Base-by-base conservation (phyloP, 92 coral and sea anemone species). In the Paramuricea clavata region DNA sequence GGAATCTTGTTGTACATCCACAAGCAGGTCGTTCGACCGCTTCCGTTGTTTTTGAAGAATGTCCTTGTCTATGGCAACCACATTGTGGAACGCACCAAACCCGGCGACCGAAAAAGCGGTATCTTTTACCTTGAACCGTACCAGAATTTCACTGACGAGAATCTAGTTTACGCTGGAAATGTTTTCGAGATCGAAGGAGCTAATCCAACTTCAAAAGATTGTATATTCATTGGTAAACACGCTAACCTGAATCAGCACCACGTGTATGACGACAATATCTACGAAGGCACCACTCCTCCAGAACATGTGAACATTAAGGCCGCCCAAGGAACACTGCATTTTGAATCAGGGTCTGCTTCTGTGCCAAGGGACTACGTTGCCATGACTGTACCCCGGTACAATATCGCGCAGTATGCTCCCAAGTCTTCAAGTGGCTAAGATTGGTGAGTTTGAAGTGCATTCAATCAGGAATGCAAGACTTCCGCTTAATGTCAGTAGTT, bases 11-110 rank as follows among this genome's bases (percentile, higher is more conserved):
- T 47, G 54, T 47, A 47, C 54, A 47, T 17, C 15, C 54, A 47
- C 54, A 47, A 6, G 1, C 7, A 10, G 13, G 54, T 17, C 54
- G 13, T 6, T 8, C 54, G 19, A 15, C 15, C 15, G 13, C 15
- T 47, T 6, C 7, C 54, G 89, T 72, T 21, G 22, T 89, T n/a
- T 31, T 89, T 67, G 85, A n/a, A n/a, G n/a, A n/a, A n/a, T n/a
- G n/a, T n/a, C n/a, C n/a, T n/a, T n/a, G n/a, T n/a, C n/a, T n/a
- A 89, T 49, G 92, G 92, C 3, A 89, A 89, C 56, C 89, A 85
- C 30, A 30, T 89, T 31, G 73, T 78, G 33, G 54, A 65, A 28
- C 85, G 73, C 28, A 83, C 36, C 32, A 89, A 83, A 0, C 54
- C 2, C 1, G 87, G 87, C 27, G 60, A 16, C 22, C 7, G 57